Base-by-base conservation (phyloP, 1,140 invertebrate genomes). In the Drosophila ironensis region DNA sequence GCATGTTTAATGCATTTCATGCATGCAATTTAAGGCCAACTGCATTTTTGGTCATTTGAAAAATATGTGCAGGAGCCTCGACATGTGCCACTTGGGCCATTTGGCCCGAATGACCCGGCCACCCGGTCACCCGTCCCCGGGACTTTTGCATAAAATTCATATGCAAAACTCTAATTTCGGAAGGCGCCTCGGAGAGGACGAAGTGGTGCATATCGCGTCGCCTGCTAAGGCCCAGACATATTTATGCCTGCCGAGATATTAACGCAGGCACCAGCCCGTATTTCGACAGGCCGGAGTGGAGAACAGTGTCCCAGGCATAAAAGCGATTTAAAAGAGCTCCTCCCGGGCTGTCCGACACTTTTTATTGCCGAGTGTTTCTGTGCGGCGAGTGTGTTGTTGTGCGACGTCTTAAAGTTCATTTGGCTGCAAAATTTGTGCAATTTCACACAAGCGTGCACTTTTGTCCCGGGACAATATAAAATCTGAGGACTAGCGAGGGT, bases 31-130 rank as follows among this genome's bases (percentile, higher is more conserved):
- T 80, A 82, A 76, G 59, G 48, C 72, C 59, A 50, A 38, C 72
- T 80, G 75, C 76, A 78, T 78, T 70, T 80, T 81, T 81, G 64
- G 60, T 46, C 68, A 77, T 72, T 70, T 68, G 64, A 68, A 76
- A 76, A 76, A 75, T 76, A 64, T 76, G 61, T 57, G 60, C 52
- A 44, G 42, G 48, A 19, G 70, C 61, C 71, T 66, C 70, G 61
- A 53, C 70, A 73, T 74, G 71, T 73, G 61, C 19, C 61, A 57
- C 66, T 73, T 57, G 56, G 56, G 72, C 46, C 50, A 19, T 40
- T 48, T 63, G 72, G 48, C 35, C 59, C 64, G 37, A 54, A 61
- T 74, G 72, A 69, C 71, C 63, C 27, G 7, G n/a, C 11, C 41
- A 16, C 19, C n/a, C 11, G 25, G 52, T 27, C 60, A 12, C 6